Base-by-base conservation (phyloP, 2,113 vertebrate species). In the Lampris megalopsis region DNA sequence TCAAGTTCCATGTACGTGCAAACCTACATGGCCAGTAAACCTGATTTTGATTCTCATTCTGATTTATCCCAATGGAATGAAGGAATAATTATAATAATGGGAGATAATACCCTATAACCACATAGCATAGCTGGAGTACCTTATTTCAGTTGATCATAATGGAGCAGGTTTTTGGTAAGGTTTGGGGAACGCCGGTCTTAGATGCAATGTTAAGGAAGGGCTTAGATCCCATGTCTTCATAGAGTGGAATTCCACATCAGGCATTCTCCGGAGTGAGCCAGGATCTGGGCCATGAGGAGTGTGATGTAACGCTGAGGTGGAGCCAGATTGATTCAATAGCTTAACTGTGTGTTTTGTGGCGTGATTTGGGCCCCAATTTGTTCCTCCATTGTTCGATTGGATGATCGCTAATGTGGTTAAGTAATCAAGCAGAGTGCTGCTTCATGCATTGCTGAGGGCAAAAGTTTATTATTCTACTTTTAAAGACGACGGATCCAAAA, bases 281-380 rank as follows among this genome's bases (percentile, higher is more conserved):
- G 81, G 73, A 92, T 92, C 89, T 87, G 82, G 86, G 81, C 92
- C 81, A 75, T 71, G 82, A 82, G 71, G 85, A 78, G 63, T 85
- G 87, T 93, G 93, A 94, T 92, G 92, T 94, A 93, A 94, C 82
- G 72, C 71, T 35, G 71, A 68, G 86, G 85, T 2, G 75, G 81
- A 79, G 81, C 83, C 82, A 79, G 49, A 69, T 9, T 13, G 63
- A 81, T 79, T 94, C 88, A 94, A 94, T 93, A 79, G 92, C 73
- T 80, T 62, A 6, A 91, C 92, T 94, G 92, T 94, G 89, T 74
- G 77, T 81, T 77, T 82, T 86, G 81, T 94, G 91, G 87, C 83
- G 92, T 90, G 91, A 92, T 88, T 91, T 85, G 86, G 88, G 91
- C 88, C 86, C 86, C 87, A 88, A 89, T 86, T 88, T 83, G 79